Base-by-base conservation (phyloP, 2,797 vertebrate genomes). In the Pseudochaenichthys georgianus region DNA sequence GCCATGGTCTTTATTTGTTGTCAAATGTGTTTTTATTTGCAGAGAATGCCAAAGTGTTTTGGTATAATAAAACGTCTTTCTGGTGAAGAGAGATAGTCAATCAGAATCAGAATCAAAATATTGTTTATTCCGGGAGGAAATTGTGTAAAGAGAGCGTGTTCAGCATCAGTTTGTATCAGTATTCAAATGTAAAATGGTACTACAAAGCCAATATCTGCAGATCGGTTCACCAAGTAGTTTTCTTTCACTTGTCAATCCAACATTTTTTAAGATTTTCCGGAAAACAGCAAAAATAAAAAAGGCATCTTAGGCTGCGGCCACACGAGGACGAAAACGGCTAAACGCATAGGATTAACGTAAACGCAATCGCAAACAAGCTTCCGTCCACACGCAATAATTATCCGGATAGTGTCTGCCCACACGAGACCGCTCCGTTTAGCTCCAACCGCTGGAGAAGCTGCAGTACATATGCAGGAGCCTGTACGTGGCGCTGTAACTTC, bases 171-270 rank as follows among this genome's bases (percentile, higher is more conserved):
- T 34, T 47, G 19, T 19, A 70, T 73, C 38, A 69, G 69, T 54
- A 57, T 46, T 82, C 31, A 38, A 46, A 78, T 45, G 43, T 53
- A 61, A 72, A 73, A 78, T 57, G 52, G 13, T 13, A 46, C 66
- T 34, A 54, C 9, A 31, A 6, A 55, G 48, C 54, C 66, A 47
- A 19, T 73, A 80, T 81, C 46, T 61, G n/a, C 53, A 77, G 77
- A 70, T 57, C 64, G 43, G 72, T 81, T 70, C 50, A 84, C 55
- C 52, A 73, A 64, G 55, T 58, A 53, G 55, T 45, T 53, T 68
- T 52, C 8, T 60, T 78, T 65, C 21, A 73, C 5, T 63, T 34
- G 17, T 11, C n/a, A 43, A 31, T 6, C 65, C 3, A 48, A 16
- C 9, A 50, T 17, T 0, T 47, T 9, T 6, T 46, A 1, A 0